Evolutionary conservation across 1,140 invertebrate species (phyloP).

Genomic region (Plutomurus gul): DNA sequence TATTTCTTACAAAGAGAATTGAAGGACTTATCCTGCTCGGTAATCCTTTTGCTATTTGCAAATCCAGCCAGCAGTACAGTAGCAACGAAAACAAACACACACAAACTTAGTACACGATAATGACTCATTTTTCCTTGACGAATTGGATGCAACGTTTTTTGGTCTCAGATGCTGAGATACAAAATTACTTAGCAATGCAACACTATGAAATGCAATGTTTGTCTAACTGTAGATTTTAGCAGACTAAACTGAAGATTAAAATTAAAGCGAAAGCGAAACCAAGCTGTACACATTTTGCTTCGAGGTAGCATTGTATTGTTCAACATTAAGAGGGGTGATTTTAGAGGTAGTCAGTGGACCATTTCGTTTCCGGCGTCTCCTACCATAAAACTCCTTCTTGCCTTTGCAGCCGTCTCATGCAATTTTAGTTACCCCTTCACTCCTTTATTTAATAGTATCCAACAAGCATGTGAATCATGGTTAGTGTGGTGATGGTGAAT

Average conservation of each 20-base stretch:
- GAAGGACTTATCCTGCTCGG: too few species aligned
- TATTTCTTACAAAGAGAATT: too few species aligned
- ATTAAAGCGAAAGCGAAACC: slow-evolving; percentile 12
- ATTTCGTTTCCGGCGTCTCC: slow-evolving; percentile 15
- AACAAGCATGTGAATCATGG: too few species aligned
- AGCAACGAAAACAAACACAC: too few species aligned
- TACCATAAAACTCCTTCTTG: background rate
- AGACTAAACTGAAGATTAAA: background rate
- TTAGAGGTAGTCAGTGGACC: background rate
- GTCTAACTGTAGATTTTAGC: background rate
- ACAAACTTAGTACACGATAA: too few species aligned
- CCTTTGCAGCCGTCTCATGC: background rate
- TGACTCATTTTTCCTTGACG: background rate
- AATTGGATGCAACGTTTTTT: background rate
- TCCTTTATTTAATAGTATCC: too few species aligned
- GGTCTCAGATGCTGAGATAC: background rate
- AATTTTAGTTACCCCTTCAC: background rate
- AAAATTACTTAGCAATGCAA: background rate
- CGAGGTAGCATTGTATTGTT: too few species aligned
- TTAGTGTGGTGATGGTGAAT: too few species aligned
- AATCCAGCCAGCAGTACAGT: too few species aligned
- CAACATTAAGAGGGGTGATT: background rate
- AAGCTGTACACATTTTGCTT: background rate
- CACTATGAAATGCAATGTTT: background rate
- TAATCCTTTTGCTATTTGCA: too few species aligned